These are phyloP conservation scores for Pemphigus obesinymphae DNA, from an alignment of 1,140 invertebrate species.

Conservation along the genomic window DNA sequence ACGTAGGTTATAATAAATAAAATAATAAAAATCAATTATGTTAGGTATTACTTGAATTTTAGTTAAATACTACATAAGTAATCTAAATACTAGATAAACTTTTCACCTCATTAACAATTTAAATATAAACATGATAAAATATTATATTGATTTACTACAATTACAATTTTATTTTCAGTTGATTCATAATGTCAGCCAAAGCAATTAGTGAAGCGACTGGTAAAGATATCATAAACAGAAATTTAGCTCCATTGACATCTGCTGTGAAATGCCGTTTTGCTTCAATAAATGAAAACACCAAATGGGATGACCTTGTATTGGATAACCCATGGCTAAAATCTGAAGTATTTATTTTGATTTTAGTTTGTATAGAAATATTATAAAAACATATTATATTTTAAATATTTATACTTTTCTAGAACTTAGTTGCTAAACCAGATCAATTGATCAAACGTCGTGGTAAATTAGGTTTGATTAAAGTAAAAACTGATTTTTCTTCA, in stretches of 20 bases:
- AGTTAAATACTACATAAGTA: not conserved
- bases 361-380: no score
- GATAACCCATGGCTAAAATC: slow-evolving; percentile 83
- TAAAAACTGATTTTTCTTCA: slow-evolving; percentile 74
- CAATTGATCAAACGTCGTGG: slow-evolving; percentile 97
- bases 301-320: slow-evolving; percentile 70
- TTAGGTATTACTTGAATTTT: not conserved
- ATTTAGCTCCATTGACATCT: slow-evolving; percentile 64
- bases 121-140: not conserved
- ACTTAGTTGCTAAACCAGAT: slow-evolving; percentile 95
- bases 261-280: slow-evolving; percentile 77
- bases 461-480: slow-evolving; percentile 94
- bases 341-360: slow-evolving; percentile 54
- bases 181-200: slow-evolving; percentile 85
- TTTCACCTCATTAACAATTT: not conserved
- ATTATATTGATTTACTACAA: not conserved
- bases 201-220: slow-evolving; percentile 94
- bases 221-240: slow-evolving; percentile 86
- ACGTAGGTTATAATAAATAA: no score
- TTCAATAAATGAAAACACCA: slow-evolving; percentile 69
- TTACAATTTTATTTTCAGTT: slow-evolving; percentile 34
- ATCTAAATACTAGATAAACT: not conserved
- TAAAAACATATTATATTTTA: not conserved
- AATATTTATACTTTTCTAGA: slow-evolving; percentile 55
- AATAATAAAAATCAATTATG: no score